Percentiles rank a stretch among this genome's conserved stretches.
phyloP scores from a whole-genome alignment of 1,140 invertebrate species.

The Drosophila nasuta region DNA sequence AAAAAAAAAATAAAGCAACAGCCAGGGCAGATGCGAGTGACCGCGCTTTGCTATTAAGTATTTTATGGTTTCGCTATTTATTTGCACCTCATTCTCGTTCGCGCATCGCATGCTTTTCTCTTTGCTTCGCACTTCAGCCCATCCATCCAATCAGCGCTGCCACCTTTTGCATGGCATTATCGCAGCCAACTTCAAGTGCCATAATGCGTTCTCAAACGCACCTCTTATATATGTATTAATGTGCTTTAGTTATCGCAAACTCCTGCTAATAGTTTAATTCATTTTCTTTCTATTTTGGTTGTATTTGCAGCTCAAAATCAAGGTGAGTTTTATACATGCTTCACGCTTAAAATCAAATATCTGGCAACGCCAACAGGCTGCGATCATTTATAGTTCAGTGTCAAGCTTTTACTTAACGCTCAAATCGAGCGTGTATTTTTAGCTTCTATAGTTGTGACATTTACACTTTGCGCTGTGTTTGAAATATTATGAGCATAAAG shows the following conservation, averaged over 20 bases:
- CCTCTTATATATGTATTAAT: background rate
- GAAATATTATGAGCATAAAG: conserved; percentile 4
- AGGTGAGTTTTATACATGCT: too few species aligned
- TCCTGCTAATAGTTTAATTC: background rate
- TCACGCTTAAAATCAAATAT: too few species aligned
- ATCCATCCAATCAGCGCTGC: conserved; percentile 2
- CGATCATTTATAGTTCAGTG: conserved; percentile 1
- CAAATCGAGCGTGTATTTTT: background rate
- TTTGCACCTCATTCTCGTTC: conserved; percentile 33
- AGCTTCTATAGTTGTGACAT: background rate
- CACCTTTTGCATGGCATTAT: background rate
- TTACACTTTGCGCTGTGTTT: conserved; percentile 7
- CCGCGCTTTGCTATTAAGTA: conserved; percentile 41
- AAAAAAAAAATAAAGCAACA: conserved; percentile 6
- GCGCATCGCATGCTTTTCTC: background rate
- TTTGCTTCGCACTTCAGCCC: background rate
- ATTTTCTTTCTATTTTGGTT: too few species aligned
- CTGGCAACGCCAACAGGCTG: background rate
- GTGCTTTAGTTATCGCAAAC: background rate
- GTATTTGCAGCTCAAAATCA: too few species aligned
- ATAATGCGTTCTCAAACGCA: conserved; percentile 20
- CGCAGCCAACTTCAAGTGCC: background rate
- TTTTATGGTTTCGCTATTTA: conserved; percentile 51
- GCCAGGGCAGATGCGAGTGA: conserved; percentile 41
- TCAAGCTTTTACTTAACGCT: background rate